Conservation (phyloP, 2,113 vertebrate species). For the Pangasianodon gigas region DNA sequence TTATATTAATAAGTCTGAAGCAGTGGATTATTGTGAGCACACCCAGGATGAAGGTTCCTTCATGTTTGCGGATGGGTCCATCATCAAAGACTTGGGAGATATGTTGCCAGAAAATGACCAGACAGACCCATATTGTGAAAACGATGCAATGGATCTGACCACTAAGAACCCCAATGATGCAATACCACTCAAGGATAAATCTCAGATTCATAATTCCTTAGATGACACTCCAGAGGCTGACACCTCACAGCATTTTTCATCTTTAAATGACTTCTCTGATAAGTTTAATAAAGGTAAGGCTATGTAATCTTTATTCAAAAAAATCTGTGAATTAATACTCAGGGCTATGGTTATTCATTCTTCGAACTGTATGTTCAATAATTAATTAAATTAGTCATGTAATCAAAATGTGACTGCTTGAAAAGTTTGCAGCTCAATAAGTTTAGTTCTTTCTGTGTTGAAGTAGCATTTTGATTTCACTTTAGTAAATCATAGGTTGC, state of each 20-base stretch:
- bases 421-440: background rate
- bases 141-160: slow-evolving; percentile 53
- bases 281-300: slow-evolving; percentile 43
- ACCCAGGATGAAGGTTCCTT: slow-evolving; percentile 50
- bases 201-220: slow-evolving; percentile 60
- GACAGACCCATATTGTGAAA: slow-evolving; percentile 53
- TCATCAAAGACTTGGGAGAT: slow-evolving; percentile 57
- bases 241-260: slow-evolving; percentile 39
- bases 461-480: background rate
- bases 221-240: slow-evolving; percentile 59
- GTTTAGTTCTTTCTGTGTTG: background rate
- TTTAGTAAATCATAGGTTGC: background rate
- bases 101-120: slow-evolving; percentile 53
- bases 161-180: slow-evolving; percentile 52
- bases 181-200: slow-evolving; percentile 29
- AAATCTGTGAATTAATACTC: background rate
- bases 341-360: background rate
- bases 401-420: background rate
- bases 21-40: slow-evolving; percentile 53
- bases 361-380: background rate
- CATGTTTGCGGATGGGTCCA: slow-evolving; percentile 52
- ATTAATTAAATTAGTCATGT: background rate
- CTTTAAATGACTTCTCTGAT: slow-evolving; percentile 31
- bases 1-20: slow-evolving; percentile 48
- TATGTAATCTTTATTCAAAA: background rate